Evolutionary conservation across 1,140 invertebrate genomes (phyloP), one percentile per base, ranked within the genome.

Genomic region (Neodiprion virginianus): DNA sequence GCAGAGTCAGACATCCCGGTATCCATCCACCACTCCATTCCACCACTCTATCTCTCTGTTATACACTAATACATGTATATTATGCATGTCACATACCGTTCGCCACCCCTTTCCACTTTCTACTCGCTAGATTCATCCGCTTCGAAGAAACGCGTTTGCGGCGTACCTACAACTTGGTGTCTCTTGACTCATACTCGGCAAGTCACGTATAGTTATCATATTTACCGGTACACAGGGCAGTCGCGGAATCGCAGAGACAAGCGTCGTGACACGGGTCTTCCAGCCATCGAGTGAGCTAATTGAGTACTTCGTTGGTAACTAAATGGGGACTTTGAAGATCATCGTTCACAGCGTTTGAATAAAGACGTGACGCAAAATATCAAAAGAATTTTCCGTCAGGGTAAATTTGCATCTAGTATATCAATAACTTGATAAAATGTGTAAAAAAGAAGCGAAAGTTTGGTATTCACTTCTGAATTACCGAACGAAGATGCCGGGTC

Each of bases 401-500:
- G 2, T 40, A 40, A 40, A 40, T 40, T 40, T 40, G 28, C 28
- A 40, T 40, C 28, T 40, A 40, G 28, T 40, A 40, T 5, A 40
- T 40, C 28, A 40, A 40, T 40, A 40, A 40, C 28, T 40, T 5
- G 28, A 40, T 40, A 40, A 40, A 40, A 40, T 40, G 28, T 40
- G 1, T 2, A 40, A 40, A 40, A 40, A 40, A 21, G 17, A 40
- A 40, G 28, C 28, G 28, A 40, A 40, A 40, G 28, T 40, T 40
- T 5, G 28, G 28, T 40, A 40, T 40, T 5, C 28, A 40, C 28
- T 40, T 40, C 28, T 40, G 28, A 40, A 40, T 40, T 40, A 73
- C 74, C 53, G 21, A 69, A 71, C 40, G 74, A 76, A 72, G 71
- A 76, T 76, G 68, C 72, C 17, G 74, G 23, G n/a, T 11, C 21